phyloP scores from a whole-genome alignment of 92 coral and sea anemone genomes.

The Muricea muricata region DNA sequence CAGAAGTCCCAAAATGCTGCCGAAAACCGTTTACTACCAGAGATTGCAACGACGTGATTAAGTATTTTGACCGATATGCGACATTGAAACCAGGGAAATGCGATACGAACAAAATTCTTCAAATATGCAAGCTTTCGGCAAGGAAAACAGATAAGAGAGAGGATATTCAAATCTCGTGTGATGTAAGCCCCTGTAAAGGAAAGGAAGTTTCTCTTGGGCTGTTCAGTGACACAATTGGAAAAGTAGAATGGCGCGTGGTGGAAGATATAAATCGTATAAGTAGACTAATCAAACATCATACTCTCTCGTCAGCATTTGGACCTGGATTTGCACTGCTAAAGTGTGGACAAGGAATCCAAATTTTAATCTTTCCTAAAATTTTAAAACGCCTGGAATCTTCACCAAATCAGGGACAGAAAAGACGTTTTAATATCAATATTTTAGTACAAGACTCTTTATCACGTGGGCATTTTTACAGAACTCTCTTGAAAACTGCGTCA shows the following conservation, averaged over 20 bases:
- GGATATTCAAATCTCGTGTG: not conserved
- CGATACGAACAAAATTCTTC: not conserved
- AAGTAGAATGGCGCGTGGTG: not conserved
- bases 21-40: not conserved
- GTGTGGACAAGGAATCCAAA: not conserved
- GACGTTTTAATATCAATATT: slow-evolving; percentile 19
- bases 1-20: not conserved
- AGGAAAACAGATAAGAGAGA: not conserved
- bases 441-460: slow-evolving; percentile 14
- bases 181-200: not conserved
- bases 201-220: not conserved
- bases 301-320: not conserved
- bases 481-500: slow-evolving; percentile 26
- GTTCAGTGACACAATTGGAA: slow-evolving; percentile 15
- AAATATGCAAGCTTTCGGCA: not conserved
- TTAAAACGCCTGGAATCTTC: not conserved
- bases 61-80: not conserved
- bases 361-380: slow-evolving; percentile 10
- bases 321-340: slow-evolving; percentile 22
- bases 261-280: not conserved
- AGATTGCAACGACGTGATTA: not conserved
- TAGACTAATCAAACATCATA: not conserved
- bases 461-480: slow-evolving; percentile 20
- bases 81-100: not conserved
- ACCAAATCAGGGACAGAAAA: not conserved